These are phyloP conservation scores for Oryzias curvinotus DNA, from an alignment of 2,113 vertebrate genomes.

Conservation along the genomic window DNA sequence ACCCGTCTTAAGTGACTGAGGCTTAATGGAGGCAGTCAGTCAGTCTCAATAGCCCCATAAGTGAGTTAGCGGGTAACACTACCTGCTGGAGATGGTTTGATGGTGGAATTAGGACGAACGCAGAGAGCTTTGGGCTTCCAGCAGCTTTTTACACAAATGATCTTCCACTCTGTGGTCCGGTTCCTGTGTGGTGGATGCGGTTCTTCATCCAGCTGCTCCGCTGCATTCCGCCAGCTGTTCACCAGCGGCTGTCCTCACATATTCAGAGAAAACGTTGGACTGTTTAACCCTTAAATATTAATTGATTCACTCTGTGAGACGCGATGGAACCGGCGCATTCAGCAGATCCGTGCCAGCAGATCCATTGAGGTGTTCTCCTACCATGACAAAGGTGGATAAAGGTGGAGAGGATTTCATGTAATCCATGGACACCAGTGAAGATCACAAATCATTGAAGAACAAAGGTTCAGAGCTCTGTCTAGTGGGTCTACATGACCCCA, in stretches of 20 bases:
- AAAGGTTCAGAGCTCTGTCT: too few relatives aligned
- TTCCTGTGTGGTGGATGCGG: conserved; percentile 12
- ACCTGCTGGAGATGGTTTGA: conserved; percentile 46
- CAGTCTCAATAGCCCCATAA: conserved; percentile 23
- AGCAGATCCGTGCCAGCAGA: too few relatives aligned
- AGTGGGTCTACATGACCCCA: too few relatives aligned
- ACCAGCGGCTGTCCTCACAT: not conserved
- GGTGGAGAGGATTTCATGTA: too few relatives aligned
- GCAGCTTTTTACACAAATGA: conserved; percentile 12
- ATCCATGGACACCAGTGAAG: too few relatives aligned
- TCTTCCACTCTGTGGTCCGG: conserved; percentile 19
- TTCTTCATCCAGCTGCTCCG: not conserved
- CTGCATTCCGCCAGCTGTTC: not conserved
- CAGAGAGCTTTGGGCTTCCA: conserved; percentile 6
- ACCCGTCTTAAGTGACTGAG: conserved; percentile 33
- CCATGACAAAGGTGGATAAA: too few relatives aligned
- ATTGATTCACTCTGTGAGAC: too few relatives aligned
- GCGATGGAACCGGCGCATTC: too few relatives aligned
- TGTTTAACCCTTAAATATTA: too few relatives aligned
- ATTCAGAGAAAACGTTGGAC: not conserved
- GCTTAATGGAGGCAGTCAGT: conserved; percentile 43
- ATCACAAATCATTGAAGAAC: too few relatives aligned
- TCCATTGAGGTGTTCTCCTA: too few relatives aligned
- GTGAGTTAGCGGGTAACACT: conserved; percentile 47
- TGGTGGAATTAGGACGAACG: conserved; percentile 25